Percentiles rank a stretch among this genome's conserved stretches.
phyloP scores from a whole-genome alignment of 2,888 invertebrate species.

The Mesorhabditis spiculigera region DNA sequence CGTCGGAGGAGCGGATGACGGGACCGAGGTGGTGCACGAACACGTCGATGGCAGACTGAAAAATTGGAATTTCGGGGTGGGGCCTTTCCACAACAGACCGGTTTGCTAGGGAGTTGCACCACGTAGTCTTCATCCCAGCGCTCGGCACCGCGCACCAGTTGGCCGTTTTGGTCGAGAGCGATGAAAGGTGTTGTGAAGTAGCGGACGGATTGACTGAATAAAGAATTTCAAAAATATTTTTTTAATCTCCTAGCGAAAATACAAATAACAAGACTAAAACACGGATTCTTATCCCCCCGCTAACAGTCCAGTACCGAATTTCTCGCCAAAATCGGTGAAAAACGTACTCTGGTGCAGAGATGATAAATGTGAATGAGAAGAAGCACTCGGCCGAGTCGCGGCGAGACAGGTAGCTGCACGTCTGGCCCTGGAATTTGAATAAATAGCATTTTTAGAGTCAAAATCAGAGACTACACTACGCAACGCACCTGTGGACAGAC shows the following conservation, averaged over 20 bases:
- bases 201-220: slow-evolving; percentile 25
- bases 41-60: slow-evolving; percentile 48
- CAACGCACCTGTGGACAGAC: slow-evolving; percentile 21
- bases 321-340: neutral
- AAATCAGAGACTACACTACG: neutral
- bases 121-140: slow-evolving; percentile 31
- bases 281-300: too few species aligned
- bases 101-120: slow-evolving; percentile 28
- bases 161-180: slow-evolving; percentile 25
- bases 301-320: too few species aligned
- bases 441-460: neutral
- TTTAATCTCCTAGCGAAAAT: too few species aligned
- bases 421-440: slow-evolving; percentile 13
- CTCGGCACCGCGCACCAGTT: slow-evolving; percentile 23
- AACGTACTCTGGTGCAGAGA: slow-evolving; percentile 35
- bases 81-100: slow-evolving; percentile 14
- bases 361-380: slow-evolving; percentile 35
- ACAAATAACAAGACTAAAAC: too few species aligned
- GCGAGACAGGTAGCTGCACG: slow-evolving; percentile 24
- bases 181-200: slow-evolving; percentile 31
- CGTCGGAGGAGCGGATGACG: slow-evolving; percentile 32
- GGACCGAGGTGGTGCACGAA: slow-evolving; percentile 50
- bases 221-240: neutral
- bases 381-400: slow-evolving; percentile 18
- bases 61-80: slow-evolving; percentile 5